Base-by-base conservation (phyloP, 2,888 invertebrate genomes). In the Vesta saturnalis region DNA sequence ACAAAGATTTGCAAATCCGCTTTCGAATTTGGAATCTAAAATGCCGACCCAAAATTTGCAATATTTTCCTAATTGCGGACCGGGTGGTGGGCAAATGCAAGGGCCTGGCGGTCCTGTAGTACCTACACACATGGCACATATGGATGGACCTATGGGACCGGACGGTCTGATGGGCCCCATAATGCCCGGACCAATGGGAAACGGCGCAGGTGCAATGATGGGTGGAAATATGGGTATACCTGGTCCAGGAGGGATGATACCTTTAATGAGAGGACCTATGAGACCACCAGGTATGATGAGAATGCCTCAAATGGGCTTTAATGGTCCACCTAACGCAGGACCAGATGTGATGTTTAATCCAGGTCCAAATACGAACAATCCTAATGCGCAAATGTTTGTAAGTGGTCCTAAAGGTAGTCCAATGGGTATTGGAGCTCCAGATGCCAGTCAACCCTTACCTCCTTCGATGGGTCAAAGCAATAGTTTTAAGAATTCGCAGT, bases 1-100 rank as follows among this genome's bases (percentile, higher is more conserved):
- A 64, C 95, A 94, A 77, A 89, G 96, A 67, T 96, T 94, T 79
- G 92, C 95, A 16, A 94, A 94, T 82, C 96, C 96, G 0, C 88
- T 94, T 84, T 88, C 90, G 59, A 89, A 88, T 78, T 85, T 90
- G 81, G 91, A 91, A 69, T 85, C 86, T n/a, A 91, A 91, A 82
- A 90, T 92, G 87, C 91, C 88, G 30, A 88, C 89, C 74, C 85
- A 79, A 83, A 87, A 91, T 79, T 86, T 93, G 76, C 92, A 91
- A 78, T 94, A 94, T 85, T 94, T 94, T 85, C 90, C 89, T 1
- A 87, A 88, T 71, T 87, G 87, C 73, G 86, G 87, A 76, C 85
- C 86, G 15, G 86, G 85, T 69, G 86, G 83, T 68, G 84, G 85
- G 10, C 84, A 83, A 1, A 86, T 87, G 85, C 80, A 80, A 74